Evolutionary conservation across 2,113 vertebrate genomes (phyloP), one percentile per base, ranked within the genome.

Genomic region (Melanerpes formicivorus): DNA sequence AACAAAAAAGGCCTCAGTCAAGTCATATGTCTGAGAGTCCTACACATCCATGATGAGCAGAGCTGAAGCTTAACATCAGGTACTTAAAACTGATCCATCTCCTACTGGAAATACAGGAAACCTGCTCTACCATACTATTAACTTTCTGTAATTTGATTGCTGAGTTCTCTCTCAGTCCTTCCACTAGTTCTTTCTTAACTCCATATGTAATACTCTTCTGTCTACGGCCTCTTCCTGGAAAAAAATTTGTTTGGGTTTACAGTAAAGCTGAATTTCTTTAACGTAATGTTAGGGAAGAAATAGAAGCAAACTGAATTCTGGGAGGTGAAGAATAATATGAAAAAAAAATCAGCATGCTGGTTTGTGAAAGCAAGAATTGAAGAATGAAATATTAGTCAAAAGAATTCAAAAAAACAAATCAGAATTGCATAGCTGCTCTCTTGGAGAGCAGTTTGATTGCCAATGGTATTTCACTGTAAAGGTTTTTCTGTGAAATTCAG

Each of bases 401-500:
- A 73, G 6, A 1, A 1, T 72, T 84, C 19, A n/a, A 90, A n/a
- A 90, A 71, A 76, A 83, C 27, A 83, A 90, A 60, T 50, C n/a
- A 78, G 37, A 74, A 78, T 27, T 27, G 80, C 96, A 70, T 26
- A 64, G 60, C 34, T 90, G 17, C 5, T 89, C 11, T 90, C 37
- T 84, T 25, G 90, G 93, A 80, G 54, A 89, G 77, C 18, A 91
- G 37, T 29, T 72, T 23, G 94, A 54, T 75, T 90, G 84, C 69
- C 89, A 95, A 87, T 50, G 8, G 5, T 84, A 80, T 89, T 93
- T 95, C 71, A 74, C 69, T 90, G 78, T 80, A 93, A 95, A 95
- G 92, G 74, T 92, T 94, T 89, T 96, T 93, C 73, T 94, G 93
- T 81, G 81, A 94, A 96, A 87, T 82, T 54, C 67, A 93, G 56